These are phyloP conservation scores for Hartigia nigra DNA, from an alignment of 2,888 invertebrate species.

Conservation along the genomic window DNA sequence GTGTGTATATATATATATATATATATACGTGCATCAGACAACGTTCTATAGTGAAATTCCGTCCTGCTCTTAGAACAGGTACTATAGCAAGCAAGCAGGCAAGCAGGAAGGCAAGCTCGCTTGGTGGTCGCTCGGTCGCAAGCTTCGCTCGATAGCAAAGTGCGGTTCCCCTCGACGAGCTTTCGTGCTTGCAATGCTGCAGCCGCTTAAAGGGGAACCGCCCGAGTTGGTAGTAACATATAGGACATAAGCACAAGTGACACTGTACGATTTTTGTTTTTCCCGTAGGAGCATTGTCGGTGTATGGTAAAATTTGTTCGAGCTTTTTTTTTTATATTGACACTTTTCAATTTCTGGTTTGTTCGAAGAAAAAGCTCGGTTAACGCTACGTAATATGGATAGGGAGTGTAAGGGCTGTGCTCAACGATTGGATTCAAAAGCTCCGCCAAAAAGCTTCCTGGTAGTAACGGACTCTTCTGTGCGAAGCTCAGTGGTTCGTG, in stretches of 20 bases:
- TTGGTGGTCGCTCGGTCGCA: slow-evolving; percentile 48
- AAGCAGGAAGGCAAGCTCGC: slow-evolving; percentile 40
- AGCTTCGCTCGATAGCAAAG: slow-evolving; percentile 61
- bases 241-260: not conserved
- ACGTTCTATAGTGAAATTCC: slow-evolving; percentile 39
- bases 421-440: not conserved
- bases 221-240: slow-evolving; percentile 26
- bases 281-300: not conserved
- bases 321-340: not conserved
- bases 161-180: slow-evolving; percentile 60
- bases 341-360: not conserved
- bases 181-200: slow-evolving; percentile 59
- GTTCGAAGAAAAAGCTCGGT: not conserved
- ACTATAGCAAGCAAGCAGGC: slow-evolving; percentile 13
- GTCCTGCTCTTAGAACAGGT: slow-evolving; percentile 35
- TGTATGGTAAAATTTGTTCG: not conserved
- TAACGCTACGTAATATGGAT: not conserved
- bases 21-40: slow-evolving; percentile 5
- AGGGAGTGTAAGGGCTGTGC: not conserved
- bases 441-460: not conserved
- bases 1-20: slow-evolving; percentile 7
- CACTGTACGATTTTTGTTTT: not conserved
- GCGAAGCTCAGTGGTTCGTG: not conserved
- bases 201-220: slow-evolving; percentile 61
- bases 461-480: not conserved